Evolutionary conservation across 1,140 invertebrate species (phyloP).

Genomic region (Bombyx mori): ASM3026992v2 NC_085108.1:4067001-4067500

Average conservation of each 20-base stretch:
- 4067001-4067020: slow-evolving; percentile 13
- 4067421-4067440: slow-evolving; percentile 9
- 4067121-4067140: slow-evolving; percentile 9
- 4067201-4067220: slow-evolving; percentile 27
- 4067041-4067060: slow-evolving; percentile 17
- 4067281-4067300: slow-evolving; percentile 18
- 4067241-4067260: slow-evolving; percentile 20
- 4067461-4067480: slow-evolving; percentile 6
- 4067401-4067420: slow-evolving; percentile 6
- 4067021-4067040: slow-evolving; percentile 18
- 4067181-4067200: slow-evolving; percentile 21
- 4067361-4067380: slow-evolving; percentile 18
- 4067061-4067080: slow-evolving; percentile 17
- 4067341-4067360: slow-evolving; percentile 13
- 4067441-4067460: slow-evolving; percentile 2
- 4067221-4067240: slow-evolving; percentile 15
- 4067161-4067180: slow-evolving; percentile 20
- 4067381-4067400: slow-evolving; percentile 16
- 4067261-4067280: slow-evolving; percentile 20
- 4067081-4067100: slow-evolving; percentile 21
- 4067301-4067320: slow-evolving; percentile 23
- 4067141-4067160: slow-evolving; percentile 16
- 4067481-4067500: slow-evolving; percentile 8
- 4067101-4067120: slow-evolving; percentile 28
- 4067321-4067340: slow-evolving; percentile 19